phyloP scores from a whole-genome alignment of 2,797 vertebrate species.

The Coccyzus lansbergi region DNA sequence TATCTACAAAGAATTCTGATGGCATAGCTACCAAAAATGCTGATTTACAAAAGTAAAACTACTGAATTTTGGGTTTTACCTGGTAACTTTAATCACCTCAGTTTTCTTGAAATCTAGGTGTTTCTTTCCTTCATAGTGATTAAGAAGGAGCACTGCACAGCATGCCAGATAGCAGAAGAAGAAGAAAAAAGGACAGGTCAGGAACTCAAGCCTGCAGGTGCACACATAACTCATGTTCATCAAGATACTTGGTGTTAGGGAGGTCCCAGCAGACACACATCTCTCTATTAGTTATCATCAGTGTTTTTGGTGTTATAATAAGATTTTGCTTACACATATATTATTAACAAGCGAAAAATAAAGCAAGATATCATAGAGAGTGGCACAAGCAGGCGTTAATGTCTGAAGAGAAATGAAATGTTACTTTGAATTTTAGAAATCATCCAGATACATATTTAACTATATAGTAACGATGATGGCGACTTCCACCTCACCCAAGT shows the following conservation, averaged over 20 bases:
- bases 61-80: slow-evolving; percentile 56
- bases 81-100: slow-evolving; percentile 79
- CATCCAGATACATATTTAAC: neutral
- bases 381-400: neutral
- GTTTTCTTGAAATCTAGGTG: slow-evolving; percentile 76
- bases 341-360: slow-evolving; percentile 1
- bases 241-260: neutral
- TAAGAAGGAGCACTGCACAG: slow-evolving; percentile 71
- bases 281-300: neutral
- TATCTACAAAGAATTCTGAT: neutral
- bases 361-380: neutral
- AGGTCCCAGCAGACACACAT: neutral
- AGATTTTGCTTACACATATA: neutral
- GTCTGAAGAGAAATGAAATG: neutral
- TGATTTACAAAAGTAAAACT: slow-evolving; percentile 25
- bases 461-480: neutral
- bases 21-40: neutral
- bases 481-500: neutral
- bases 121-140: slow-evolving; percentile 79
- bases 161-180: slow-evolving; percentile 66
- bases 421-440: neutral
- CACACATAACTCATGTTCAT: slow-evolving; percentile 12
- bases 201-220: slow-evolving; percentile 35
- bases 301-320: neutral
- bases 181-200: slow-evolving; percentile 69